Conservation (phyloP, 2,888 invertebrate species). For the Monoplex corrugatus region DNA sequence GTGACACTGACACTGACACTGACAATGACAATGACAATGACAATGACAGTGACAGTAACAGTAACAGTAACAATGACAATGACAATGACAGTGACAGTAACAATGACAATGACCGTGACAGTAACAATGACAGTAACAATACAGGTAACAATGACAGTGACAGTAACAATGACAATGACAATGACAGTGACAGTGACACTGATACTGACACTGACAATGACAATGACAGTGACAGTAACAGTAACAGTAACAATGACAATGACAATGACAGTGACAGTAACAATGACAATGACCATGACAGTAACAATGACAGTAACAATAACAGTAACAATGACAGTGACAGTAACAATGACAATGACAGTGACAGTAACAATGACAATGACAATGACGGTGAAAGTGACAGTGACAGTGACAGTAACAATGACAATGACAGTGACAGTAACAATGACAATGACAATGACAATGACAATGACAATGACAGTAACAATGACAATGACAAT, state of each 20-base stretch:
- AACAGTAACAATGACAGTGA: not conserved
- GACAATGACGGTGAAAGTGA: not conserved
- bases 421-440: not conserved
- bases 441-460: too few species aligned
- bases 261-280: not conserved
- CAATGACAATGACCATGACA: too few species aligned
- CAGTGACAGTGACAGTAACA: not conserved
- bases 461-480: too few species aligned
- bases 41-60: not conserved
- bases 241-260: not conserved
- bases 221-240: not conserved
- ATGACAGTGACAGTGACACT: too few species aligned
- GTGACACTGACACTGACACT: not conserved
- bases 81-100: too few species aligned
- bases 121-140: not conserved
- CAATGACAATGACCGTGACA: not conserved
- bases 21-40: not conserved
- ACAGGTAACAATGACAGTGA: not conserved
- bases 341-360: not conserved
- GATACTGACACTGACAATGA: not conserved
- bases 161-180: too few species aligned
- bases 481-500: too few species aligned
- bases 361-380: not conserved
- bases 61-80: too few species aligned
- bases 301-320: too few species aligned